Evolutionary conservation across 2,797 vertebrate species (phyloP).

Genomic region (Sebastes trivittatus): DNA sequence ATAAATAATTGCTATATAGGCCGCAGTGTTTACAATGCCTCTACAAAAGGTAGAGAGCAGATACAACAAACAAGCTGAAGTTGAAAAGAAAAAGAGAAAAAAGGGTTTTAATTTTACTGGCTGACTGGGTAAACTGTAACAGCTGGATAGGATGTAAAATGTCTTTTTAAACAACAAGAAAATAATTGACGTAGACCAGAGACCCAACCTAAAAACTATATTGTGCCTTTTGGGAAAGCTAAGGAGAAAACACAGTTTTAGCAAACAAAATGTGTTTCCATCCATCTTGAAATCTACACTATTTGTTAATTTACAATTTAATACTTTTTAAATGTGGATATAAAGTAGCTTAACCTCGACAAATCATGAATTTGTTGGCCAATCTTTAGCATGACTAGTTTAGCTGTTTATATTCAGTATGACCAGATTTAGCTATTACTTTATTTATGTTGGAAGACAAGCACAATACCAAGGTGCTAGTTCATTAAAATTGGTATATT

Average conservation of each 20-base stretch:
- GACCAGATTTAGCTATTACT: neutral
- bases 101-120: neutral
- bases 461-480: neutral
- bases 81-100: neutral
- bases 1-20: slow-evolving; percentile 37
- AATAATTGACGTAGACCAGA: neutral
- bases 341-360: neutral
- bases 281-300: neutral
- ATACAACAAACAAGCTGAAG: neutral
- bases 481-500: neutral
- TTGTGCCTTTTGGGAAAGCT: neutral
- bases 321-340: neutral
- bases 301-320: neutral
- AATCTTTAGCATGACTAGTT: neutral
- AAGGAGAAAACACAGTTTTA: neutral
- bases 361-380: neutral
- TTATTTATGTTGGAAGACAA: neutral
- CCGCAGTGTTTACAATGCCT: neutral
- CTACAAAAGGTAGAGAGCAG: neutral
- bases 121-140: neutral
- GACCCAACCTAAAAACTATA: neutral
- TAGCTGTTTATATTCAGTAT: neutral
- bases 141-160: neutral
- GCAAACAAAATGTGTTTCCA: neutral
- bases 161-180: neutral